A percentile compares a stretch with the other conserved stretches of the same genome.
Conservation (phyloP, 2,113 vertebrate genomes). For the Tylochromis polylepis region DNA sequence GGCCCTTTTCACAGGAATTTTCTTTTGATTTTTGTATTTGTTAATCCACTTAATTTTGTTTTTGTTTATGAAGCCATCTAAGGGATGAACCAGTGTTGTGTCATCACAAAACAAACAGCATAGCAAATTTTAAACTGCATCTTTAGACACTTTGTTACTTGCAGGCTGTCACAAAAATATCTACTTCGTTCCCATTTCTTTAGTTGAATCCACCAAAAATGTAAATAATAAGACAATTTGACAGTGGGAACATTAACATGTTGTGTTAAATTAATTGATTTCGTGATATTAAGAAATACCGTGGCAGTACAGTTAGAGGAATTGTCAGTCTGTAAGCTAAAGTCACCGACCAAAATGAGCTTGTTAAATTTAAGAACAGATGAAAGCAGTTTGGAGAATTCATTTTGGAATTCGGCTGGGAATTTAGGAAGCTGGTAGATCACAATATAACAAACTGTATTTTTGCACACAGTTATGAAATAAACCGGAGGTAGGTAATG, state of each 20-base stretch:
- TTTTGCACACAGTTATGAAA: neutral
- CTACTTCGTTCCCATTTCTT: fast-evolving
- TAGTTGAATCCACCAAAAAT: neutral
- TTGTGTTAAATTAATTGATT: neutral
- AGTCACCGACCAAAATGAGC: neutral
- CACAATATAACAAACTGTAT: neutral
- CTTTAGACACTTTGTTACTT: neutral
- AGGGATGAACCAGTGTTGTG: neutral
- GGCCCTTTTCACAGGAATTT: neutral
- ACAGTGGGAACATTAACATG: neutral
- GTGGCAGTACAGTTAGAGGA: fast-evolving
- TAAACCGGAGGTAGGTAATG: neutral
- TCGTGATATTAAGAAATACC: fast-evolving
- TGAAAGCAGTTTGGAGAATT: too few species aligned
- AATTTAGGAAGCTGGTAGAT: neutral
- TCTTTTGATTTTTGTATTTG: neutral
- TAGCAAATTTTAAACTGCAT: neutral
- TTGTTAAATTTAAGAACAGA: too few species aligned
- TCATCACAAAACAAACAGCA: neutral
- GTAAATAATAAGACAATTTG: neutral
- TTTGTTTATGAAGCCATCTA: neutral
- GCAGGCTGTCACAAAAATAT: neutral
- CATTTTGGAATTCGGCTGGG: neutral
- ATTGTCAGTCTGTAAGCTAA: neutral
- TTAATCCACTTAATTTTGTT: neutral